Base-by-base conservation (phyloP, 2,888 invertebrate species). In the Nomada lathburiana region DNA sequence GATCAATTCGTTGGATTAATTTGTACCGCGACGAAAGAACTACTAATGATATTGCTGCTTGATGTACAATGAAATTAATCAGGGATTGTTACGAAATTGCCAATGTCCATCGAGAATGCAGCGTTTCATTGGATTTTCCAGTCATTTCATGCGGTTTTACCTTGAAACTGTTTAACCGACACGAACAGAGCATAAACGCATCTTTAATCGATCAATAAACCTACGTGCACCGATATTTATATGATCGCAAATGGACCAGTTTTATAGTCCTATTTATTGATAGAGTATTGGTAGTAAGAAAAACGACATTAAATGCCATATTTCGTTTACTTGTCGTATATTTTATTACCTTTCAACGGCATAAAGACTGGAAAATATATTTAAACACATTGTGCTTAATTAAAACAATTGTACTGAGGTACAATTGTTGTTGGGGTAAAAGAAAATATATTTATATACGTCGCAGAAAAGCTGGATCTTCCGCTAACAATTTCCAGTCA, bases 241-340 rank as follows among this genome's bases (percentile, higher is more conserved):
- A 62, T 53, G 36, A 11, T 57, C 44, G 55, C 62, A 64, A 77
- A 77, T 76, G 65, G 57, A 70, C 63, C 63, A 55, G 16, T 52
- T 73, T 83, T 83, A 82, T 64, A 82, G 42, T 63, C 76, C 26
- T 26, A 57, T 81, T 69, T 83, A 81, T 81, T 26, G 76, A 65
- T 59, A 50, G n/a, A 44, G 59, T 29, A 44, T 55, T 23, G 44
- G 36, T 26, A 47, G 60, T 16, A 67, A 62, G 67, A 60, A 65
- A 77, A 67, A 80, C 26, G 36, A 26, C 13, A 42, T 50, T 62
- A 50, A 67, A 7, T 23, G 20, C 13, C 29, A 62, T 9, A 13
- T 64, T 26, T 29, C 52, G 64, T 79, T 76, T 79, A 76, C 76
- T 79, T 79, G 63, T 47, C 77, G 42, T 42, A 20, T 16, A 55